These are phyloP conservation scores for Anadara kagoshimensis DNA, from an alignment of 1,140 invertebrate genomes.

Conservation along the genomic window DNA sequence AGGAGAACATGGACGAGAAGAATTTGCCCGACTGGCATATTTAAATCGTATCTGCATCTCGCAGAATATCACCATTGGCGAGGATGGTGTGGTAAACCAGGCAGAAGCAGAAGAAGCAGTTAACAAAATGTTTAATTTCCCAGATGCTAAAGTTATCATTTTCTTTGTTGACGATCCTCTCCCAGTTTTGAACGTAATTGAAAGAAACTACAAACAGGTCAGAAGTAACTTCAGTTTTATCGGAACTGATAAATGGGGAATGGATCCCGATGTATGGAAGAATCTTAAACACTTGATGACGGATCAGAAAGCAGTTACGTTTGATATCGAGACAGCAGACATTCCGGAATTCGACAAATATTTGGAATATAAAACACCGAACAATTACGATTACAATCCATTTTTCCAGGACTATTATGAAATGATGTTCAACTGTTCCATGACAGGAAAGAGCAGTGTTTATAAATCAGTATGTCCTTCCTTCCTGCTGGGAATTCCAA, in stretches of 20 bases:
- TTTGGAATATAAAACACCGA: conserved; percentile 67
- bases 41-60: conserved; percentile 66
- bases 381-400: conserved; percentile 69
- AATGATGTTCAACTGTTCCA: conserved; percentile 69
- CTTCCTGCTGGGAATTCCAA: conserved; percentile 46
- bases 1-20: conserved; percentile 52
- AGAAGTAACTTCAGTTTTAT: conserved; percentile 80
- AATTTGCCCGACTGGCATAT: conserved; percentile 61
- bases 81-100: conserved; percentile 47
- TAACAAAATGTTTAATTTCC: conserved; percentile 70
- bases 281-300: conserved; percentile 77
- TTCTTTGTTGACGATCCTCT: conserved; percentile 85
- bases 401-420: conserved; percentile 76
- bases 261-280: conserved; percentile 81
- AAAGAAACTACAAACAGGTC: conserved; percentile 70
- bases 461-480: conserved; percentile 20
- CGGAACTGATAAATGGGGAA: conserved; percentile 87
- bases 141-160: conserved; percentile 80
- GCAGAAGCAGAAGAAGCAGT: conserved; percentile 53
- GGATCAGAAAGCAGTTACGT: conserved; percentile 61
- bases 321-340: conserved; percentile 74
- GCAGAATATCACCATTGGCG: conserved; percentile 57
- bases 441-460: conserved; percentile 18
- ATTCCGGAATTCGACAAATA: conserved; percentile 72
- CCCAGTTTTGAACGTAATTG: conserved; percentile 77